phyloP scores from a whole-genome alignment of 2,888 invertebrate species.

The Conomelus anceps region DNA sequence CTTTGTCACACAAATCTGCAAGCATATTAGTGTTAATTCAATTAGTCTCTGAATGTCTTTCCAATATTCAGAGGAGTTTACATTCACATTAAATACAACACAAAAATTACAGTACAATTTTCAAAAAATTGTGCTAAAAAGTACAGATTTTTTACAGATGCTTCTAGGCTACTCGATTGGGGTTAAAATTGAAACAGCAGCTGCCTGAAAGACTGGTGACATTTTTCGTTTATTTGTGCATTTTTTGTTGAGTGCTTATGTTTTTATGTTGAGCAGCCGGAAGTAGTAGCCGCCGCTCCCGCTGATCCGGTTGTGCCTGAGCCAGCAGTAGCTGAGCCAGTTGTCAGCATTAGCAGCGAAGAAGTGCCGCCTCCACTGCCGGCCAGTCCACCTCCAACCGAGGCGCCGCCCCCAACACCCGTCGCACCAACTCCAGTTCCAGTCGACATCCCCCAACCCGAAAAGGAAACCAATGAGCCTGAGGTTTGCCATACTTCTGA shows the following conservation, averaged over 20 bases:
- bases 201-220: not conserved
- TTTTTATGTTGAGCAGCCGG: not conserved
- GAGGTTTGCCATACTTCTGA: not conserved
- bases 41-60: no score
- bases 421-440: conserved; percentile 31
- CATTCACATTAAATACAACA: no score
- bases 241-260: not conserved
- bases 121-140: no score
- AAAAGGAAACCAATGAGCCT: conserved; percentile 12
- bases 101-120: no score
- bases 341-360: conserved; percentile 31
- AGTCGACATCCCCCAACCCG: not conserved
- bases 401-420: conserved; percentile 34
- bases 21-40: no score
- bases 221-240: no score
- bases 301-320: not conserved
- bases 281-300: not conserved
- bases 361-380: conserved; percentile 36
- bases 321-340: conserved; percentile 3
- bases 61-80: no score
- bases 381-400: conserved; percentile 36
- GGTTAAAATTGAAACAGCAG: not conserved
- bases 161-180: no score
- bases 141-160: no score
- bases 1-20: no score